These are phyloP conservation scores for Papilio glaucus DNA, from an alignment of 1,140 invertebrate genomes.

Conservation along the genomic window DNA sequence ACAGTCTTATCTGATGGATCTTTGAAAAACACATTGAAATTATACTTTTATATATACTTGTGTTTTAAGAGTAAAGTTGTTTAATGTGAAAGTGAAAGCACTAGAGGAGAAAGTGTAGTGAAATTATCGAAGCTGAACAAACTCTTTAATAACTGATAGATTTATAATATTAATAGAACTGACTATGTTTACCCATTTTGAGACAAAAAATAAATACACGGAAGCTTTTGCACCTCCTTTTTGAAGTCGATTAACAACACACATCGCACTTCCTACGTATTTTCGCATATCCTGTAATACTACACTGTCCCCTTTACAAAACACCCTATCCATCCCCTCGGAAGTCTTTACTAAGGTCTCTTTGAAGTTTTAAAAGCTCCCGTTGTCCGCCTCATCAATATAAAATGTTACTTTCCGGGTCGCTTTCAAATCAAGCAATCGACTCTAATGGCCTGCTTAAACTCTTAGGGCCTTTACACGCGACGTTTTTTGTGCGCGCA, in stretches of 20 bases:
- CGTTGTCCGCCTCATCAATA: not conserved
- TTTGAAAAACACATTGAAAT: no score
- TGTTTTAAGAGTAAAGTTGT: no score
- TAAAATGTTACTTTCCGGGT: not conserved
- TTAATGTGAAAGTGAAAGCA: no score
- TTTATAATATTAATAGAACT: no score
- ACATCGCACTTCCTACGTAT: not conserved
- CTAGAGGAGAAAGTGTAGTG: no score
- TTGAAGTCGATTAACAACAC: not conserved
- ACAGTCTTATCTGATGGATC: no score
- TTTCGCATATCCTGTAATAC: slow-evolving; percentile 26
- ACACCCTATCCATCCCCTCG: slow-evolving; percentile 2
- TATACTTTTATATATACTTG: no score
- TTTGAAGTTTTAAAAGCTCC: slow-evolving; percentile 5
- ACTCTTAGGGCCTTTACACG: no score
- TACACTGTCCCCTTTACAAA: not conserved
- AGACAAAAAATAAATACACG: not conserved
- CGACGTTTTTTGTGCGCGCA: no score
- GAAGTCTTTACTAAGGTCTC: slow-evolving; percentile 32
- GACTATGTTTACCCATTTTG: not conserved
- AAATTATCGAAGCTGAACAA: no score
- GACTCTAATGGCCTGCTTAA: no score
- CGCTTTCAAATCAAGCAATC: not conserved
- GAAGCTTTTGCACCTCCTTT: not conserved
- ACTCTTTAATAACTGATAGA: no score